A percentile compares a stretch with the other conserved stretches of the same genome.
Evolutionary conservation across 2,113 vertebrate species (phyloP).

Genomic region (Diadophis punctatus): DNA sequence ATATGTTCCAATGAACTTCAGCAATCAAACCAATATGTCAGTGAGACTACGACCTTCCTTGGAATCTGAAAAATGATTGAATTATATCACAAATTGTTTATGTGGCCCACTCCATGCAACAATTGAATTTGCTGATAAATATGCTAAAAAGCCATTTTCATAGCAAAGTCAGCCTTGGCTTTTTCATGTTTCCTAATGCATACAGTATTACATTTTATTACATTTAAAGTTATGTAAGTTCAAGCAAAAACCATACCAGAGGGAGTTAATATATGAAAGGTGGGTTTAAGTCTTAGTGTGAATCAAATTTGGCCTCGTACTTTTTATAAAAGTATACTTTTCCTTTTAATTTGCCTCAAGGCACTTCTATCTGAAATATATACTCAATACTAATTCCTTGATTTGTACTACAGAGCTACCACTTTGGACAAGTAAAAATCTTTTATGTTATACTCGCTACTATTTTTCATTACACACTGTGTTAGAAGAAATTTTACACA

Average conservation of each 20-base stretch:
- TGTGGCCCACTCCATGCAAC: neutral
- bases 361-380: constrained; percentile 38
- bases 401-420: constrained; percentile 49
- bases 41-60: neutral
- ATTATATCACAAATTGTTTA: neutral
- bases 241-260: neutral
- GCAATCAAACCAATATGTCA: neutral
- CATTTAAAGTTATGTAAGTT: constrained; percentile 27
- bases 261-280: constrained; percentile 33
- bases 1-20: neutral
- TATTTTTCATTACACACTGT: constrained; percentile 40
- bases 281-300: neutral
- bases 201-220: neutral
- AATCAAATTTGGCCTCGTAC: constrained; percentile 24
- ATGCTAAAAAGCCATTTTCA: neutral
- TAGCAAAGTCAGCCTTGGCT: rapidly evolving
- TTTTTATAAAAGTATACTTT: constrained; percentile 34
- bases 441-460: constrained; percentile 36
- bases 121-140: neutral
- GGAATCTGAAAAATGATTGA: neutral
- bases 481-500: constrained; percentile 45
- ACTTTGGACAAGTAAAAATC: constrained; percentile 45
- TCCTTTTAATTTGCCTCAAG: constrained; percentile 46
- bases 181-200: neutral
- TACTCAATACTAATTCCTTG: constrained; percentile 52